Evolutionary conservation across 2,888 invertebrate species (phyloP), one percentile per base, ranked within the genome.

Genomic region (Muschampia plurimacula): DNA sequence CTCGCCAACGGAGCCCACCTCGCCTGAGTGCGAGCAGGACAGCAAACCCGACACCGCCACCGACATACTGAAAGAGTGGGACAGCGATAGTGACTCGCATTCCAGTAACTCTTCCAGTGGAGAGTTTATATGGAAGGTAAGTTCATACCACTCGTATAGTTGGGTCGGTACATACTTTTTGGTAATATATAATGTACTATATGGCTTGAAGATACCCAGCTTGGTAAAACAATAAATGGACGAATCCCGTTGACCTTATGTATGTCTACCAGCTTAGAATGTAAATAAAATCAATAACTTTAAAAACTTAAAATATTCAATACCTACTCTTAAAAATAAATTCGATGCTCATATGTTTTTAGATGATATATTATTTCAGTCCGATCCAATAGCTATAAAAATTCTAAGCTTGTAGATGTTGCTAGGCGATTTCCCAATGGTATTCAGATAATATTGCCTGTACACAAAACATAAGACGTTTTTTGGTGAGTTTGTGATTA

Each of bases 71-170:
- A 95, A 96, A 79, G 97, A 96, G 80, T 97, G 96, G 96, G 96
- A 96, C 83, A 96, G 96, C 87, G 96, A 96, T 78, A 95, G 95
- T 9, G 96, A 94, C 74, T 90, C 93, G 1, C 92, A 92, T 72
- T 95, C 95, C n/a, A 95, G 96, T 76, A 97, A 97, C 46, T 96
- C 96, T 8, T 97, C 96, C 7, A 97, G 97, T 75, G 97, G 97
- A 10, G 97, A 97, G 87, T 97, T 97, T 83, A 96, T 97, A 74
- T 97, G 97, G 97, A 97, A 96, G 96, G 97, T 97, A 52, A 82
- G 89, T 83, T 0, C 32, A n/a, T 60, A 39, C 5, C 13, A n/a
- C 32, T 7, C 6, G 59, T 64, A 66, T n/a, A 55, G 39, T 41
- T 9, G 12, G 69, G 55, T 55, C 57, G 55, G 52, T 69, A 69